Evolutionary conservation across 2,797 vertebrate species (phyloP), one percentile per base, ranked within the genome.

Genomic region (Enteromius paludinosus): DNA sequence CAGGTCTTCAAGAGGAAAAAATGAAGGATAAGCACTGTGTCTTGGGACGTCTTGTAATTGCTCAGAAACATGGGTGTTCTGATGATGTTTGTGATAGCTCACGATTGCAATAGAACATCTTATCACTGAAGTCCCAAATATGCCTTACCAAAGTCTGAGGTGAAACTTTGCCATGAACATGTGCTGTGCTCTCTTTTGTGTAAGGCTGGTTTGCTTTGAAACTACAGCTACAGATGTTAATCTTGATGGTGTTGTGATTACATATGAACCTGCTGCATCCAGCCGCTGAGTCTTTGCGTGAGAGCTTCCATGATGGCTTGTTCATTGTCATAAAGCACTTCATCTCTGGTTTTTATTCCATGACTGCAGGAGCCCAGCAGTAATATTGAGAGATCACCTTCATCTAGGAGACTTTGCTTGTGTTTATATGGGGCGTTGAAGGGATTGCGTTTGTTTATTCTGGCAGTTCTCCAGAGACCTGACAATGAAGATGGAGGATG

Each of bases 1-100:
- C 96, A 86, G 98, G 98, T 83, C 98, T 99, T 65, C 28, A 85
- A 82, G 45, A 82, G 18, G 47, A 76, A 25, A 70, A 62, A 25
- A 68, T 28, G 3, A 54, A 35, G 0, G 23, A 1, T 52, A 8
- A 52, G 47, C n/a, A 56, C 20, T 68, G n/a, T 47, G 68, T 71
- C n/a, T 14, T 43, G 25, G 47, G 41, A 20, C 7, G 59, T 69
- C 35, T 62, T 65, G 15, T 65, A 47, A 62, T 80, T n/a, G 25
- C 4, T 65, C 33, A 30, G 66, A 82, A 38, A 54, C 61, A 81
- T 52, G 3, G 7, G 1, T 17, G 52, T 75, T 75, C 2, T 23
- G 10, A 72, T 28, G 5, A 49, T 35, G 3, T 33, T 20, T 52
- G 3, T 73, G 18, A 73, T n/a, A 1, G 52, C 59, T 75, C 14